Percentiles rank a stretch among this genome's conserved stretches.
These are phyloP conservation scores for Aethes cnicana DNA, from an alignment of 2,888 invertebrate species.

Conservation along the genomic window DNA sequence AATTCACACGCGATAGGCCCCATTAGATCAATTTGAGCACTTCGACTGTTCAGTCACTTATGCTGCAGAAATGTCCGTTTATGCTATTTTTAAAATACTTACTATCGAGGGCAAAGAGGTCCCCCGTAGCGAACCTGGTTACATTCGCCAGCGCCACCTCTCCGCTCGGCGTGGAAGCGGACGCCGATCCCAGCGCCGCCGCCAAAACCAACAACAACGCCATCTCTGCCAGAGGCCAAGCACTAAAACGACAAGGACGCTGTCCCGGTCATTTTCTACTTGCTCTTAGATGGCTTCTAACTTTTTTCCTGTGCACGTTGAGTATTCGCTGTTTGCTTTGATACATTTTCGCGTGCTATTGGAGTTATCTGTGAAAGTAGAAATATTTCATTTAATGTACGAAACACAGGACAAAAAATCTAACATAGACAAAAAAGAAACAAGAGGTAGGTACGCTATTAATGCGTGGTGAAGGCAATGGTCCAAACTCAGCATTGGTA, in stretches of 20 bases:
- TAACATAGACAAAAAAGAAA: too few species aligned
- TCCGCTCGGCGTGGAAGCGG: conserved; percentile 47
- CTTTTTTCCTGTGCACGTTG: neutral
- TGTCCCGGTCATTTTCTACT: conserved; percentile 11
- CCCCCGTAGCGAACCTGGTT: conserved; percentile 83
- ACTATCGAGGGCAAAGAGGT: conserved; percentile 83
- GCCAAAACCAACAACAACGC: conserved; percentile 53
- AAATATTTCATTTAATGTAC: neutral
- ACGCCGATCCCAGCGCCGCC: conserved; percentile 37
- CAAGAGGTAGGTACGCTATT: too few species aligned
- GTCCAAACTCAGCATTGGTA: too few species aligned
- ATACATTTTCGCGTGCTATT: conserved; percentile 3
- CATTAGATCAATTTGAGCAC: too few species aligned
- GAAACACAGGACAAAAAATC: too few species aligned
- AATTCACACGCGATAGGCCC: too few species aligned
- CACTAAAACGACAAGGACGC: conserved; percentile 2
- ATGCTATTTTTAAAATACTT: conserved; percentile 36
- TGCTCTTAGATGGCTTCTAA: conserved; percentile 14
- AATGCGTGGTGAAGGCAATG: too few species aligned
- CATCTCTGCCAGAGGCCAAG: conserved; percentile 48
- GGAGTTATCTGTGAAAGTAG: conserved; percentile 10
- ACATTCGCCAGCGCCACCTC: conserved; percentile 76
- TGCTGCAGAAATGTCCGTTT: too few species aligned
- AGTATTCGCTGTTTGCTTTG: conserved; percentile 6
- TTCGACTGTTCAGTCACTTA: too few species aligned